phyloP scores from a whole-genome alignment of 35 echinoderm and acorn worm genomes.

The Heliocidaris tuberculata region DNA sequence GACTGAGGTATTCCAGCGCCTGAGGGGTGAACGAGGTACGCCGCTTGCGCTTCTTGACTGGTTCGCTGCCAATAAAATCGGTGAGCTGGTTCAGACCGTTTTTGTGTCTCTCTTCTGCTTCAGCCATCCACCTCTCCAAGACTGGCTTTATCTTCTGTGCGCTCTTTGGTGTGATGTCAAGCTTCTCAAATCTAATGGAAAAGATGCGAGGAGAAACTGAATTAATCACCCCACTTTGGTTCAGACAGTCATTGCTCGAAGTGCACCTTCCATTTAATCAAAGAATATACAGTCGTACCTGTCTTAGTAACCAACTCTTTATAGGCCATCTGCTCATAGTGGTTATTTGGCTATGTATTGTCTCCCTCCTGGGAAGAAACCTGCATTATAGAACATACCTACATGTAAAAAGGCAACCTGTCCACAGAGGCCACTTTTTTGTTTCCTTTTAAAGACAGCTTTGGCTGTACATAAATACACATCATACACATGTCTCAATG shows the following conservation, averaged over 20 bases:
- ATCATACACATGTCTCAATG: no score
- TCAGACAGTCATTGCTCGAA: neutral
- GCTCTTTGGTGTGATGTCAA: conserved; percentile 98
- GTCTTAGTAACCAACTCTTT: no score
- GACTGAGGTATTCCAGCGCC: conserved; percentile 89
- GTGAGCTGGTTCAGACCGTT: conserved; percentile 95
- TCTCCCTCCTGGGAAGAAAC: no score
- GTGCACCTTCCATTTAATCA: no score
- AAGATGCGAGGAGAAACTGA: neutral
- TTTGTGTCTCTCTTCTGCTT: conserved; percentile 99
- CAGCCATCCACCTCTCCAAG: conserved; percentile 96
- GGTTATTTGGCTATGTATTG: no score
- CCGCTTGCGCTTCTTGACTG: conserved; percentile 96
- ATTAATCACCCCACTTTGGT: neutral
- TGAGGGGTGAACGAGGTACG: conserved; percentile 99
- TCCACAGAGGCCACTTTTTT: no score
- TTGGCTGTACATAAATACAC: no score
- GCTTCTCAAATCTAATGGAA: conserved; percentile 90
- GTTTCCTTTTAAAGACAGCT: no score
- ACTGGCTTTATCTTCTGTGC: conserved; percentile 99
- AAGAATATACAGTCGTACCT: no score
- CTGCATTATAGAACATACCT: no score
- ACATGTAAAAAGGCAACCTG: no score
- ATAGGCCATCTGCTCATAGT: no score
- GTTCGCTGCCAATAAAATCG: conserved; percentile 97